Evolutionary conservation across 2,797 vertebrate species (phyloP).

Genomic region (Parambassis ranga): DNA sequence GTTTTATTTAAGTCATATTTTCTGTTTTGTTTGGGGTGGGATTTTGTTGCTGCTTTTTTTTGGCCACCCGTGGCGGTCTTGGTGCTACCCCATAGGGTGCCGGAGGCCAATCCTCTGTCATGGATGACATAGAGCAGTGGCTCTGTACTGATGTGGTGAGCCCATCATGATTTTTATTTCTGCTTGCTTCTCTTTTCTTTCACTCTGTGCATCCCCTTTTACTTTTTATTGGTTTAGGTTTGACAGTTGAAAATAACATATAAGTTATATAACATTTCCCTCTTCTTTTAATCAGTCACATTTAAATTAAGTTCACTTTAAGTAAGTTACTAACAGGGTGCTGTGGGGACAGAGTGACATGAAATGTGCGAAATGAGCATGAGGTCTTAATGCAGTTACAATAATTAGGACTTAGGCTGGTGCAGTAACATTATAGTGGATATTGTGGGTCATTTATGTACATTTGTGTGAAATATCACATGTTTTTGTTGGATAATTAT

Average conservation of each 20-base stretch:
- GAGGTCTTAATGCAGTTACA: slow-evolving; percentile 12
- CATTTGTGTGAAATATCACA: too few species aligned
- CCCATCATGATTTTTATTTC: slow-evolving; percentile 77
- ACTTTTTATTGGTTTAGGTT: background rate
- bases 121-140: slow-evolving; percentile 99
- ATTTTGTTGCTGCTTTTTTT: slow-evolving; percentile 28
- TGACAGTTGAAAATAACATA: slow-evolving; percentile 5
- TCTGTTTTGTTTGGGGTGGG: slow-evolving; percentile 71
- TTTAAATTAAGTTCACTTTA: background rate
- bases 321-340: slow-evolving; percentile 40
- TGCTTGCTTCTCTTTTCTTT: slow-evolving; percentile 54
- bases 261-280: slow-evolving; percentile 15
- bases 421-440: background rate
- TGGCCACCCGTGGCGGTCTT: slow-evolving; percentile 68
- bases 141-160: slow-evolving; percentile 99
- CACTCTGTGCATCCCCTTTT: background rate
- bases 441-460: background rate
- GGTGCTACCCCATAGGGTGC: slow-evolving; percentile 87
- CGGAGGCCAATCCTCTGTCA: slow-evolving; percentile 94
- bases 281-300: slow-evolving; percentile 13
- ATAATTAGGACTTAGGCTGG: background rate
- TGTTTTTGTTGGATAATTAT: too few species aligned
- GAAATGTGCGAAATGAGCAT: slow-evolving; percentile 30
- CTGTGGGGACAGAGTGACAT: background rate
- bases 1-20: slow-evolving; percentile 58